Conservation (phyloP, 2,888 invertebrate species). For the Phyto melanocephala region DNA sequence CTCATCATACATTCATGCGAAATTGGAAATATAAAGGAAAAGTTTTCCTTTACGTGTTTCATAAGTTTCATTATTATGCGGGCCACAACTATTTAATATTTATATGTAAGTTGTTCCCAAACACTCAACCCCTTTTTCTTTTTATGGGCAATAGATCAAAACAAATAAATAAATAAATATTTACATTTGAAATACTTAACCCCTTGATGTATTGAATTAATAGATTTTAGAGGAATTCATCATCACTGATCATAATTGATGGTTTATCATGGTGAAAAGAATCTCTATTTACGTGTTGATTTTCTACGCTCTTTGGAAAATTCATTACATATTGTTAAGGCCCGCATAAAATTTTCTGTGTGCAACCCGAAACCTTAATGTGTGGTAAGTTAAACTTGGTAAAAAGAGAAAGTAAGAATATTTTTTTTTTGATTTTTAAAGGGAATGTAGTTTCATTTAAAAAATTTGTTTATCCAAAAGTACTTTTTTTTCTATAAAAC, state of each 20-base stretch:
- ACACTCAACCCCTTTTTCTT: conserved; percentile 40
- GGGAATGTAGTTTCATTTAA: too few relatives aligned
- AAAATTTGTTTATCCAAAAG: too few relatives aligned
- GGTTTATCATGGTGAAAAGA: conserved; percentile 32
- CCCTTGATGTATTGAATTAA: conserved; percentile 42
- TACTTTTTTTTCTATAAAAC: too few relatives aligned
- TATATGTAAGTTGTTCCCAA: conserved; percentile 19
- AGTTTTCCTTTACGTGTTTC: conserved; percentile 15
- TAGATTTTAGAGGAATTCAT: conserved; percentile 36
- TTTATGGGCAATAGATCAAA: conserved; percentile 19
- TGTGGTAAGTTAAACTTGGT: neutral
- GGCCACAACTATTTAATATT: conserved; percentile 35
- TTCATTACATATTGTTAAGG: neutral
- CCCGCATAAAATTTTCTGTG: conserved; percentile 22
- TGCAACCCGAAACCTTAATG: neutral
- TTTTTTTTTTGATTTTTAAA: neutral
- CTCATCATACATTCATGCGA: conserved; percentile 32
- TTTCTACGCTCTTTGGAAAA: conserved; percentile 36
- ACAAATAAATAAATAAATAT: conserved; percentile 26
- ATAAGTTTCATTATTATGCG: conserved; percentile 58
- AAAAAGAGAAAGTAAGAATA: neutral
- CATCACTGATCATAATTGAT: conserved; percentile 44
- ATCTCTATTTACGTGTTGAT: conserved; percentile 60
- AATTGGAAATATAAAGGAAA: conserved; percentile 13
- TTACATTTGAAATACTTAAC: conserved; percentile 50